Evolutionary conservation across 2,888 invertebrate genomes (phyloP).

Genomic region (Lepidocyrtinus sp.): DNA sequence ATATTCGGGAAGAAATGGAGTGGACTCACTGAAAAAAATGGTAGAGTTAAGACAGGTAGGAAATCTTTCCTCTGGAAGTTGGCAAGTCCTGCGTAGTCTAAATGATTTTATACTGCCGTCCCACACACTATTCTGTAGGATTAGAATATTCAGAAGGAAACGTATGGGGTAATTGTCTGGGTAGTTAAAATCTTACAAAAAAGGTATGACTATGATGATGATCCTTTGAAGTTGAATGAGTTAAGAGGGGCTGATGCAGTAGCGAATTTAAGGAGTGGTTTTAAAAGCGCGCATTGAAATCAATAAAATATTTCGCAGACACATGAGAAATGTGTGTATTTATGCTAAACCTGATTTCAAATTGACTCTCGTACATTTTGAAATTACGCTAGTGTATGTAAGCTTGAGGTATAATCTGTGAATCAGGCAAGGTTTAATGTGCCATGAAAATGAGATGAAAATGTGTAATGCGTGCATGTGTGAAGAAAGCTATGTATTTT

Average conservation of each 20-base stretch:
- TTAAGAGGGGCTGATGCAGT: not conserved
- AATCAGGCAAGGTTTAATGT: too few relatives aligned
- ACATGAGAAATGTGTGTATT: constrained; percentile 14
- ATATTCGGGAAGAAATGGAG: too few relatives aligned
- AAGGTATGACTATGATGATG: constrained; percentile 29
- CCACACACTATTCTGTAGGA: not conserved
- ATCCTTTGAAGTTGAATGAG: too few relatives aligned
- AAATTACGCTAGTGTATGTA: too few relatives aligned
- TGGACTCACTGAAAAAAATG: too few relatives aligned
- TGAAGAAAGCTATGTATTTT: too few relatives aligned
- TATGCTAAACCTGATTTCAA: too few relatives aligned
- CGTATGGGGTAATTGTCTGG: constrained; percentile 37
- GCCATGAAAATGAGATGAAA: constrained; percentile 45
- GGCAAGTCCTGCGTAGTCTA: not conserved
- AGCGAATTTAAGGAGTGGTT: constrained; percentile 36
- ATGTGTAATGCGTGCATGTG: not conserved
- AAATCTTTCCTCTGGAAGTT: constrained; percentile 7
- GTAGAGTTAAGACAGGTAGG: constrained; percentile 3
- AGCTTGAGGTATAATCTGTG: too few relatives aligned
- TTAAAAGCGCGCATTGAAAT: not conserved
- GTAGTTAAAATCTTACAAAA: constrained; percentile 39
- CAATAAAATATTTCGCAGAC: constrained; percentile 9
- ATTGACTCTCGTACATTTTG: too few relatives aligned
- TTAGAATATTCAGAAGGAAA: not conserved
- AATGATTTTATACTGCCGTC: not conserved